These are phyloP conservation scores for Rousettus madagascariensis DNA, from an alignment of 2,797 vertebrate species.

Conservation along the genomic window DNA sequence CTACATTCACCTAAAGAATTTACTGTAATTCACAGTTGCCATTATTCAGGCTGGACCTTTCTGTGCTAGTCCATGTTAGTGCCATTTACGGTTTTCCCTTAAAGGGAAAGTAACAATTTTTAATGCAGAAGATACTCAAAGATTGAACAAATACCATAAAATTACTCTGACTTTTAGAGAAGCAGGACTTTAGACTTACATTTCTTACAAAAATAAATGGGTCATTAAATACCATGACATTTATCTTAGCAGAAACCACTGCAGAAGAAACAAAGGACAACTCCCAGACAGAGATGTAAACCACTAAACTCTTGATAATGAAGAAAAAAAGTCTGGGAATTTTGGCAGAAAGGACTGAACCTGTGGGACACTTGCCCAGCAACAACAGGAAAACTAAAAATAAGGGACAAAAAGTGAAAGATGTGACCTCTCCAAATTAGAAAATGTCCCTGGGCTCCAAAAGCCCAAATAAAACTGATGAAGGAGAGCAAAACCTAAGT, in stretches of 20 bases:
- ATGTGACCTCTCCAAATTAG: conserved; percentile 58
- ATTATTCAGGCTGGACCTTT: neutral
- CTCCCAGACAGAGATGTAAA: conserved; percentile 64
- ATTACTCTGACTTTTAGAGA: neutral
- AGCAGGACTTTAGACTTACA: neutral
- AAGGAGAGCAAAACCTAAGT: neutral
- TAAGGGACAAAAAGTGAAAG: fast-evolving
- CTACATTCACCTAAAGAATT: neutral
- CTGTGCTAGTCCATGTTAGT: neutral
- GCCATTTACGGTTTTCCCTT: neutral
- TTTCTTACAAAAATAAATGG: neutral
- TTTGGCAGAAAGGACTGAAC: conserved; percentile 78
- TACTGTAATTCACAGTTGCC: neutral
- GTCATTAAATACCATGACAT: neutral
- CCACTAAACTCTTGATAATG: conserved; percentile 69
- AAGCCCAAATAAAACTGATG: neutral
- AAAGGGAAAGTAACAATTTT: neutral
- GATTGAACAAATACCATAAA: neutral
- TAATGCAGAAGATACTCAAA: neutral
- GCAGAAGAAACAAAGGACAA: neutral
- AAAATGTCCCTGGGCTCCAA: neutral
- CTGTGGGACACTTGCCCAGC: conserved; percentile 35
- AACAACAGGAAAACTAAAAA: fast-evolving
- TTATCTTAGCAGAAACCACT: neutral
- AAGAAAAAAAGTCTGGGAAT: conserved; percentile 80